phyloP scores from a whole-genome alignment of 2,797 vertebrate genomes.

The Octomys mimax region DNA sequence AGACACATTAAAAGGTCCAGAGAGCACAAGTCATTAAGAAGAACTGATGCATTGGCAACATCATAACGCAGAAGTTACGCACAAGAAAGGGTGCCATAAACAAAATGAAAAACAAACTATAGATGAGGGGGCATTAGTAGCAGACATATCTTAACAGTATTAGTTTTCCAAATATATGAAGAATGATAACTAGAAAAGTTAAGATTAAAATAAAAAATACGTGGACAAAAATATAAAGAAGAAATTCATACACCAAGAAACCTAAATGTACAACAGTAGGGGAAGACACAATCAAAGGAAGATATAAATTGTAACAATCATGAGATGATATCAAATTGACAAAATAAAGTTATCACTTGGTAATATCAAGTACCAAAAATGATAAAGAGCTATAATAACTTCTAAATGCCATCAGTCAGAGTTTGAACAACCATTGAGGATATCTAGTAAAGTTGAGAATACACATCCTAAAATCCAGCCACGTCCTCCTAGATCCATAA shows the following conservation, averaged over 20 bases:
- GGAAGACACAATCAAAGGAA: not conserved
- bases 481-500: not conserved
- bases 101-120: slow-evolving; percentile 21
- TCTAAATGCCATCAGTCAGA: not conserved
- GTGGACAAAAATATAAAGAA: not conserved
- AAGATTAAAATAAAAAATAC: not conserved
- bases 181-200: not conserved
- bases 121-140: not conserved
- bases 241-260: slow-evolving; percentile 41
- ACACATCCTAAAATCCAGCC: not conserved
- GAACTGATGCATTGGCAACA: not conserved
- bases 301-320: not conserved
- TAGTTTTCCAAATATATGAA: slow-evolving; percentile 17
- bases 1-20: slow-evolving; percentile 22
- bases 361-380: not conserved
- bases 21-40: slow-evolving; percentile 36
- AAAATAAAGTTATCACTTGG: not conserved
- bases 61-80: not conserved
- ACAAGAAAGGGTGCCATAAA: slow-evolving; percentile 19
- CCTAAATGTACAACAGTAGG: not conserved
- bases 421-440: not conserved
- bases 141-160: not conserved
- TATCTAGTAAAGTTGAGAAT: slow-evolving; percentile 4
- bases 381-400: not conserved
- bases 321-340: not conserved